Conservation (phyloP, 2,888 invertebrate species). For the Netelia melanura region DNA sequence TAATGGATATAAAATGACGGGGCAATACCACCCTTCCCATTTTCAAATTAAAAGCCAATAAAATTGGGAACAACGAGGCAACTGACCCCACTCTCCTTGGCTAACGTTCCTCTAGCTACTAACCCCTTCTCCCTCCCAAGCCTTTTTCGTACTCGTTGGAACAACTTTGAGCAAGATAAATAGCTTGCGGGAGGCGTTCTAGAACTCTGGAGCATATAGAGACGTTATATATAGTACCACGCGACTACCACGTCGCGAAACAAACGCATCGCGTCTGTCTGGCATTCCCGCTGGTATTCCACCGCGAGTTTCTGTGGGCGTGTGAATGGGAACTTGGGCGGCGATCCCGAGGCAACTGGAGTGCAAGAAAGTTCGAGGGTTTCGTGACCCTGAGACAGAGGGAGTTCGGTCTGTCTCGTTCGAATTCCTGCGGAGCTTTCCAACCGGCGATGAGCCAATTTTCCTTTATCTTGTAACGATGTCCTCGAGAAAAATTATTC, state of each 20-base stretch:
- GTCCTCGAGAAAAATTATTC: too few relatives aligned
- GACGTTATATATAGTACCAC: neutral
- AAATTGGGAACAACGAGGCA: neutral
- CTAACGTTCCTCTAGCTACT: neutral
- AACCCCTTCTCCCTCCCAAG: neutral
- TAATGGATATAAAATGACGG: too few relatives aligned
- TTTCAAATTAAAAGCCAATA: neutral
- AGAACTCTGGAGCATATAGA: slow-evolving; percentile 4
- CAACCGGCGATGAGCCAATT: neutral
- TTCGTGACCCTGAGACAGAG: neutral
- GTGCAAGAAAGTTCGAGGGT: slow-evolving; percentile 8
- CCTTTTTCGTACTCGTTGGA: slow-evolving; percentile 22
- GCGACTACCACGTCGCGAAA: slow-evolving; percentile 24
- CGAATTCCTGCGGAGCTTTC: neutral
- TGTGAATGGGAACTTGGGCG: slow-evolving; percentile 43
- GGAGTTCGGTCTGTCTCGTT: neutral
- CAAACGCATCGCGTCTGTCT: slow-evolving; percentile 34
- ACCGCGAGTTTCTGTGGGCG: slow-evolving; percentile 3
- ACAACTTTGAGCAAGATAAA: slow-evolving; percentile 61
- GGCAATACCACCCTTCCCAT: too few relatives aligned
- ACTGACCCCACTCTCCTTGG: too few relatives aligned
- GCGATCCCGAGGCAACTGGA: slow-evolving; percentile 28
- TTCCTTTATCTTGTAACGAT: too few relatives aligned
- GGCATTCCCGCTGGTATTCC: slow-evolving; percentile 31
- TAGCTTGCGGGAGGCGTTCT: slow-evolving; percentile 31